phyloP scores from a whole-genome alignment of 2,797 vertebrate genomes.

The Momotus momota region DNA sequence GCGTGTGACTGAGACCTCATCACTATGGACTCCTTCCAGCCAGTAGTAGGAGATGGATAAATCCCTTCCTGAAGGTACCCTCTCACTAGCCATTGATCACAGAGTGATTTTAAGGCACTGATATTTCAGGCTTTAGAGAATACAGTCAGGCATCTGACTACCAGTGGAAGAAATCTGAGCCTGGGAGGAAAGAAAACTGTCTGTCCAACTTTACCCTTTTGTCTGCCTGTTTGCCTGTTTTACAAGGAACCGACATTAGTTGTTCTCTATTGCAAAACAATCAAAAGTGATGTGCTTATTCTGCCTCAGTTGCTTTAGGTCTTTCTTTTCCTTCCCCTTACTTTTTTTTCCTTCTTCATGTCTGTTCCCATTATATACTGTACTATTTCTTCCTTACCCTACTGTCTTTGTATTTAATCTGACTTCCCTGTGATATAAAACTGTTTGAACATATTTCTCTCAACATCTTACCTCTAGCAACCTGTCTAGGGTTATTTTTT shows the following conservation, averaged over 20 bases:
- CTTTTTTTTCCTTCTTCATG: background rate
- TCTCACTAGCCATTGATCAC: background rate
- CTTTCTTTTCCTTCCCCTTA: background rate
- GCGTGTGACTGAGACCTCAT: background rate
- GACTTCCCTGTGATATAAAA: background rate
- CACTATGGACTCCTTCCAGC: background rate
- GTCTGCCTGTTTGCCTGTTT: constrained; percentile 27
- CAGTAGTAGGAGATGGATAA: background rate
- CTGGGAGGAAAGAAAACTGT: background rate
- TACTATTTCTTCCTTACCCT: background rate
- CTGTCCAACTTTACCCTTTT: background rate
- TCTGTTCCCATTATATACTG: background rate
- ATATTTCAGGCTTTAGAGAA: background rate
- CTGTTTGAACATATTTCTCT: constrained; percentile 2
- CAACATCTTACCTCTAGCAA: background rate
- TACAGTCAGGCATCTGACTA: background rate
- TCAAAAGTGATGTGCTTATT: background rate
- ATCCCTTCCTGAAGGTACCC: background rate
- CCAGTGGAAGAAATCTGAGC: background rate
- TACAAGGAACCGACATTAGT: background rate
- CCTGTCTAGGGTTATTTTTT: background rate
- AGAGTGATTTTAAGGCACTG: background rate
- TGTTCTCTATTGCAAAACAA: background rate
- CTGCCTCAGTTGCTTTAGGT: background rate
- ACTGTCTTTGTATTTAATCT: background rate